phyloP scores from a whole-genome alignment of 2,797 vertebrate genomes.

The Danio jaintianensis region DNA sequence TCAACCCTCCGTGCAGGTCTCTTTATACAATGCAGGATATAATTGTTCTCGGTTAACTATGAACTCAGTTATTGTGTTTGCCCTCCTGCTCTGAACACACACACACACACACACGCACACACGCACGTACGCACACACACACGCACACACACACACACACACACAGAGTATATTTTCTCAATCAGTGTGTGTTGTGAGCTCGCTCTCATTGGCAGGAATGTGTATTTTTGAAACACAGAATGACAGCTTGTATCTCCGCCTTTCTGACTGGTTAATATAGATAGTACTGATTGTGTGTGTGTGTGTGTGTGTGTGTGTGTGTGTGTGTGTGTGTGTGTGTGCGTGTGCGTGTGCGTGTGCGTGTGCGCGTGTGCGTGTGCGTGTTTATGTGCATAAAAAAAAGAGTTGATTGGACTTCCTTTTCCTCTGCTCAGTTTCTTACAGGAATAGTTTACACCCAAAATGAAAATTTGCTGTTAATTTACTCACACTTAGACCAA shows the following conservation, averaged over 20 bases:
- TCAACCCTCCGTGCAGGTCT: slow-evolving; percentile 6
- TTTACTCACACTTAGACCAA: too few species aligned
- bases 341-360: too few species aligned
- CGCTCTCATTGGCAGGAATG: slow-evolving; percentile 33
- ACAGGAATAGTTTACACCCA: not conserved
- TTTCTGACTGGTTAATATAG: not conserved
- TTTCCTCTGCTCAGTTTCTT: slow-evolving; percentile 7
- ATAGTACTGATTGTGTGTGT: slow-evolving; percentile 19
- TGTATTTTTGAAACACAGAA: slow-evolving; percentile 25
- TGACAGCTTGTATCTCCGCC: slow-evolving; percentile 19
- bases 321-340: not conserved
- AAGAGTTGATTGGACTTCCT: not conserved
- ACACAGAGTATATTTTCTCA: not conserved
- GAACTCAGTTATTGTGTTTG: slow-evolving; percentile 33
- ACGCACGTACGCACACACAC: too few species aligned
- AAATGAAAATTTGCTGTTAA: too few species aligned
- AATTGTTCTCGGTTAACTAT: slow-evolving; percentile 24
- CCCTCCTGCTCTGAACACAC: slow-evolving; percentile 14
- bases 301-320: too few species aligned
- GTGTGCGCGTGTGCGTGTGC: too few species aligned
- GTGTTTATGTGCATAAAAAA: not conserved
- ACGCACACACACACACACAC: too few species aligned
- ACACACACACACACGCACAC: not conserved
- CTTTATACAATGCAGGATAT: slow-evolving; percentile 16
- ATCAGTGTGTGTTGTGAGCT: not conserved